Conservation (phyloP, 2,797 vertebrate species). For the Brachyrhaphis roseni region DNA sequence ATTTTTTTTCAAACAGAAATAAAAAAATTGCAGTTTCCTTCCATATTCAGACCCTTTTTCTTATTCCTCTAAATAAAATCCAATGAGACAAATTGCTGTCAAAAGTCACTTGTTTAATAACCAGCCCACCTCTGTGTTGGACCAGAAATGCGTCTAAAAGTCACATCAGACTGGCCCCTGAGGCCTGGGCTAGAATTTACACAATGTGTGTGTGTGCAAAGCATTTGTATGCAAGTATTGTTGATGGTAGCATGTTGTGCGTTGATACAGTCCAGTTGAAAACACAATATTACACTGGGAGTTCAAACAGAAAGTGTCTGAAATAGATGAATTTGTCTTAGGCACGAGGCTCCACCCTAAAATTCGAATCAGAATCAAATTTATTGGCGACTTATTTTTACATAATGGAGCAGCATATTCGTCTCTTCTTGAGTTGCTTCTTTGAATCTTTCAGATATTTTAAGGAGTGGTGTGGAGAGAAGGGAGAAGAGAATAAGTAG, state of each 20-base stretch:
- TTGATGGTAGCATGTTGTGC: not conserved
- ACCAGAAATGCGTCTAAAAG: no score
- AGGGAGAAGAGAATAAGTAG: slow-evolving; percentile 12
- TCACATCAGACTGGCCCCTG: no score
- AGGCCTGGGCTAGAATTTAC: no score
- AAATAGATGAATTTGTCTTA: not conserved
- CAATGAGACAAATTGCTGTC: no score
- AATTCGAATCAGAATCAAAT: not conserved
- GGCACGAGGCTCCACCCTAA: not conserved
- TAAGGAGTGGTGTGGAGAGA: slow-evolving; percentile 1
- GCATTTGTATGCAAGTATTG: not conserved
- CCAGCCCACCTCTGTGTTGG: no score
- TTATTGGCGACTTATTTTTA: no score
- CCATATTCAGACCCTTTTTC: not conserved
- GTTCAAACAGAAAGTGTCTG: not conserved
- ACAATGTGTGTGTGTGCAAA: not conserved
- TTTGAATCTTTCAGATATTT: slow-evolving; percentile 28
- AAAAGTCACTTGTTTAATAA: no score
- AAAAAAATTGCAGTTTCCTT: not conserved
- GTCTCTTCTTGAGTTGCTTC: slow-evolving; percentile 1
- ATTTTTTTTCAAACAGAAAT: not conserved
- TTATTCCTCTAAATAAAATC: no score
- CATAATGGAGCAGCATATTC: not conserved
- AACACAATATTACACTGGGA: not conserved
- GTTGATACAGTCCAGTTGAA: not conserved